phyloP scores from a whole-genome alignment of 2,888 invertebrate species.

The Chromoteleia sp. region DNA sequence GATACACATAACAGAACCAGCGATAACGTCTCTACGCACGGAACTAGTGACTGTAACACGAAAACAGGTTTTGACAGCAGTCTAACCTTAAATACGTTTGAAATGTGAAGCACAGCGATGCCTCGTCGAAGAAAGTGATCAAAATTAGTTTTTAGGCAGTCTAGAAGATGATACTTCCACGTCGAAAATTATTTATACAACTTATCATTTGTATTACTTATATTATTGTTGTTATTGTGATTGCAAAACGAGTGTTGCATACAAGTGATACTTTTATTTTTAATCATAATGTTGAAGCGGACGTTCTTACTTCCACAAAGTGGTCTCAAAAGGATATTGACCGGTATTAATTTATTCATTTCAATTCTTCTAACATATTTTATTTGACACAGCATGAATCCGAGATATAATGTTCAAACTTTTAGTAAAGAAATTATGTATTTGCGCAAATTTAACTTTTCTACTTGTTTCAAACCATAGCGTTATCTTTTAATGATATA shows the following conservation, averaged over 20 bases:
- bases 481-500: too few relatives aligned
- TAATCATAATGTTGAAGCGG: conserved; percentile 52
- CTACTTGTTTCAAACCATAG: too few relatives aligned
- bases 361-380: conserved; percentile 14
- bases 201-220: conserved; percentile 43
- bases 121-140: conserved; percentile 43
- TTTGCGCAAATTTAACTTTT: too few relatives aligned
- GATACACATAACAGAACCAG: conserved; percentile 6
- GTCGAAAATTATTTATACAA: conserved; percentile 61
- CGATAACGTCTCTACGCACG: conserved; percentile 25
- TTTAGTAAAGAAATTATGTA: not conserved
- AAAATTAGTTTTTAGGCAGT: conserved; percentile 37
- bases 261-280: conserved; percentile 64
- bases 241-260: conserved; percentile 62
- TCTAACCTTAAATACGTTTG: conserved; percentile 58
- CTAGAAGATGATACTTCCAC: conserved; percentile 57
- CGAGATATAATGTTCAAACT: too few relatives aligned
- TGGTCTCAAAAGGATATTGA: conserved; percentile 57
- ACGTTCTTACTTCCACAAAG: conserved; percentile 38
- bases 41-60: conserved; percentile 43
- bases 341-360: conserved; percentile 44
- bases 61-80: conserved; percentile 62
- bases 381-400: too few relatives aligned
- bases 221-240: conserved; percentile 60
- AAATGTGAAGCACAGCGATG: conserved; percentile 54